Conservation (phyloP, 2,797 vertebrate genomes). For the Pangasius mekongensis region DNA sequence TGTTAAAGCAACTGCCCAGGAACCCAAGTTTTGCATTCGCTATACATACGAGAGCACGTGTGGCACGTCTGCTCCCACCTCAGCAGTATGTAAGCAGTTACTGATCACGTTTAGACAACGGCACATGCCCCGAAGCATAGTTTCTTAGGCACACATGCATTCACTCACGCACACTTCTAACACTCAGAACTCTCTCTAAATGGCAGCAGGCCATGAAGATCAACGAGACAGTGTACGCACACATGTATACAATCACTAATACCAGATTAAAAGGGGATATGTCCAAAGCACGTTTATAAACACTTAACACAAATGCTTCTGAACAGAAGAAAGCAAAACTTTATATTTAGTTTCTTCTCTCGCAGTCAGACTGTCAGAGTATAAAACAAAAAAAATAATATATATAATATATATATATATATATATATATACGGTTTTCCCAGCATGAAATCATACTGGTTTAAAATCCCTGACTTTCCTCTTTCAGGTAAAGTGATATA, state of each 20-base stretch:
- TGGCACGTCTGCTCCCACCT: neutral
- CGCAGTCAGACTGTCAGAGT: neutral
- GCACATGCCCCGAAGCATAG: constrained; percentile 6
- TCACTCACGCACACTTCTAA: neutral
- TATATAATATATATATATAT: neutral
- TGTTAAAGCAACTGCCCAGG: neutral
- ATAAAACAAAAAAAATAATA: neutral
- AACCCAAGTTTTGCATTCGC: neutral
- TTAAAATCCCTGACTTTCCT: neutral
- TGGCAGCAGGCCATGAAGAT: neutral
- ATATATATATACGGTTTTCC: neutral
- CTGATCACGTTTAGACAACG: constrained; percentile 11
- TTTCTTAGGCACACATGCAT: neutral
- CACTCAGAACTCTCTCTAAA: neutral
- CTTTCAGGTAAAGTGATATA: constrained; percentile 2
- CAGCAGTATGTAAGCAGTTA: neutral
- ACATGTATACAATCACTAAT: constrained; percentile 3
- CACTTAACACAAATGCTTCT: constrained; percentile 11
- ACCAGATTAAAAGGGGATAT: neutral
- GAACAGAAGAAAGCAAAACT: constrained; percentile 3
- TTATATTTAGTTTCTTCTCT: neutral
- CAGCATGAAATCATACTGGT: neutral
- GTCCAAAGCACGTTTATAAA: constrained; percentile 5
- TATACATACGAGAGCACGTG: neutral
- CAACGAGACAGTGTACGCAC: neutral